Evolutionary conservation across 2,797 vertebrate species (phyloP).

Genomic region (Lycodopsis pacificus): DNA sequence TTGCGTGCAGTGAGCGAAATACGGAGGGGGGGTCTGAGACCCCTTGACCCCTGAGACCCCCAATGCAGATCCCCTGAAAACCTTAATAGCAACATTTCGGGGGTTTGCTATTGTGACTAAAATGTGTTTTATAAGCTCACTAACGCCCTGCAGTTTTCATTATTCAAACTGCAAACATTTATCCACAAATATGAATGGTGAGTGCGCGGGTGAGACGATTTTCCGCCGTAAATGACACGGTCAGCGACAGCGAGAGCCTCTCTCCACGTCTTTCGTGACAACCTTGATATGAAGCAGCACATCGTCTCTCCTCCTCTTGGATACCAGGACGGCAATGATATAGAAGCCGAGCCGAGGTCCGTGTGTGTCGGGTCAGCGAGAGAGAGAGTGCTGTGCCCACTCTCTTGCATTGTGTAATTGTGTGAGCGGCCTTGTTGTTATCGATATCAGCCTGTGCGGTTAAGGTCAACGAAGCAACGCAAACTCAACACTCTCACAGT

Average conservation of each 20-base stretch:
- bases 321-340: no score
- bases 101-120: neutral
- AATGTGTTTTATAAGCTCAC: neutral
- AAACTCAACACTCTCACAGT: constrained; percentile 1
- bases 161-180: neutral
- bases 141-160: neutral
- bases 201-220: neutral
- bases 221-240: neutral
- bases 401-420: neutral
- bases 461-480: neutral
- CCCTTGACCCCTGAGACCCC: no score
- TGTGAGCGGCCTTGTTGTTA: neutral
- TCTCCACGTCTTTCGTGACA: no score
- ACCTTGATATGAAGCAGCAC: no score
- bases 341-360: no score
- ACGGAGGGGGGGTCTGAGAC: no score
- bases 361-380: no score
- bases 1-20: neutral
- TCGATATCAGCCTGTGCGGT: neutral
- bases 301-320: no score
- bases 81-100: no score
- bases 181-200: neutral
- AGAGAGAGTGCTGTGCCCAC: no score
- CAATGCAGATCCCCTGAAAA: neutral
- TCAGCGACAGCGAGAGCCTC: no score